Percentiles rank a stretch among this genome's conserved stretches.
Conservation (phyloP, 2,797 vertebrate genomes). For the Anniella stebbinsi region DNA sequence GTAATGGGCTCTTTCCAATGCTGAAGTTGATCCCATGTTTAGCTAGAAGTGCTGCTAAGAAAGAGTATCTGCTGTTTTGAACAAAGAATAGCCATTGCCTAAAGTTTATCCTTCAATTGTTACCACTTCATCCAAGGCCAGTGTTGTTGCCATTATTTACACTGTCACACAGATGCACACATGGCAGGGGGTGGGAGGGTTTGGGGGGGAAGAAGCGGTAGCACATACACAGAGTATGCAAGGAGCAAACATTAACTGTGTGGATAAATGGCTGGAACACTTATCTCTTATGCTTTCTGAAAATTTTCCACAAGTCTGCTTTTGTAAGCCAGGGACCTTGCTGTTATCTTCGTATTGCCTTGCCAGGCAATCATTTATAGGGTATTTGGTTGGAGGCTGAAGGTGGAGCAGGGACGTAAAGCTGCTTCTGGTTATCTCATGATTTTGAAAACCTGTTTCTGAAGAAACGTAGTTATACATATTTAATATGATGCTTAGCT, state of each 20-base stretch:
- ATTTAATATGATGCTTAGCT: constrained; percentile 38
- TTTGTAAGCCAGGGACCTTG: background rate
- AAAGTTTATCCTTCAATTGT: background rate
- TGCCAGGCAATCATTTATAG: constrained; percentile 38
- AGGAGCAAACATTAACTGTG: background rate
- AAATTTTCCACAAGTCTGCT: constrained; percentile 16
- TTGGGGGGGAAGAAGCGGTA: background rate
- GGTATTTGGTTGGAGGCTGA: constrained; percentile 7
- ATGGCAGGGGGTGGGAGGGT: too few species aligned
- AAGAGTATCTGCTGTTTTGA: background rate
- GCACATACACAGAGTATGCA: background rate
- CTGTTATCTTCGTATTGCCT: constrained; percentile 38
- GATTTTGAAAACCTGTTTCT: constrained; percentile 51
- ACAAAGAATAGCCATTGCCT: background rate
- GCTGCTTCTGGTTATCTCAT: constrained; percentile 28
- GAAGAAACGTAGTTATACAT: constrained; percentile 37
- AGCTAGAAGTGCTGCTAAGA: background rate
- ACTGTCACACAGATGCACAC: background rate
- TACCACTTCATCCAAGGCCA: background rate
- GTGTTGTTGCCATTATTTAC: background rate
- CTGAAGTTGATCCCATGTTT: background rate
- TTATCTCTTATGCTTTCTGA: constrained; percentile 5
- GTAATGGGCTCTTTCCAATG: background rate
- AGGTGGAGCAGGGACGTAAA: background rate
- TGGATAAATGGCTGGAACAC: background rate